Evolutionary conservation across 2,888 invertebrate genomes (phyloP), one percentile per base, ranked within the genome.

Genomic region (Tetropium fuscum): DNA sequence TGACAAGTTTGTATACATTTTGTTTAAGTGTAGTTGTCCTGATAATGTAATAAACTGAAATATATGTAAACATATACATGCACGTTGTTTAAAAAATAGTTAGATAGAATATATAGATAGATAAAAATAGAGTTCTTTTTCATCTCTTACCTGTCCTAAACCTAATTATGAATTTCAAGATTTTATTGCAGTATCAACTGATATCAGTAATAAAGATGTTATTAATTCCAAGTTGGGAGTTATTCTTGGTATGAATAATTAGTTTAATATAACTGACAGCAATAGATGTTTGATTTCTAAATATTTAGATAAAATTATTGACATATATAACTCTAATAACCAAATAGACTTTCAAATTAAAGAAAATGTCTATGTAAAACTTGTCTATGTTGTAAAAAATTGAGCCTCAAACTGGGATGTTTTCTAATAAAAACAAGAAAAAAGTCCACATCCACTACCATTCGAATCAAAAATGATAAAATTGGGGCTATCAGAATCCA

Each of bases 21-120:
- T 3, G 11, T 53, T 53, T 41, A 58, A 53, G 36, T 58, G 58
- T 30, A 40, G 38, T 22, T 58, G 53, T 58, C 4, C 22, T 4
- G 40, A 58, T 22, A 58, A 20, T 45, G 41, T 53, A n/a, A 58
- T 58, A 53, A 53, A 19, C 44, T 36, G 10, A 16, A 58, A 58
- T 45, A 58, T 58, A 36, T 53, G 45, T 53, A 58, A 58, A 22
- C 58, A 58, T 47, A 58, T 58, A 18, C 58, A 51, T 44, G 51
- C 51, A n/a, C 51, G 38, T 40, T 2, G 30, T 13, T n/a, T 13
- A 11, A 4, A 38, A 11, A 11, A 7, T 16, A n/a, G n/a, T n/a
- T n/a, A n/a, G n/a, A n/a, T n/a, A n/a, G n/a, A n/a, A n/a, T n/a
- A n/a, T n/a, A n/a, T n/a, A n/a, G n/a, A n/a, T n/a, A n/a, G n/a